A percentile compares a stretch with the other conserved stretches of the same genome.
Conservation (phyloP, 2,888 invertebrate species). For the Heliconius charithonia region DNA sequence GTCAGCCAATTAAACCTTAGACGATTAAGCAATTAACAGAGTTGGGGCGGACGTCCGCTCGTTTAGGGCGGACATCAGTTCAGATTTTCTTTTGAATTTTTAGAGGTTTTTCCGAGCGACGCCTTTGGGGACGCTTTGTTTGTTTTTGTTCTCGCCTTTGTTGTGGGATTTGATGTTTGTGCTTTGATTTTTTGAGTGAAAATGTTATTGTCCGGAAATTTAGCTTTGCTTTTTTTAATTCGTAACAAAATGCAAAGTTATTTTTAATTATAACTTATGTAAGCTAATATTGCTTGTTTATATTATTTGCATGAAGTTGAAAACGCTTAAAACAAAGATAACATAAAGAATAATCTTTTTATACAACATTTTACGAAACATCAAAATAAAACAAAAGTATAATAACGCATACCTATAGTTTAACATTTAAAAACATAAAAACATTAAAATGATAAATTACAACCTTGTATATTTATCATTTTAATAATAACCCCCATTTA, state of each 20-base stretch:
- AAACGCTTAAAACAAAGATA: too few species aligned
- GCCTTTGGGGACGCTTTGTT: slow-evolving; percentile 47
- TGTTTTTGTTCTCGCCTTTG: slow-evolving; percentile 44
- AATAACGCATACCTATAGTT: too few species aligned
- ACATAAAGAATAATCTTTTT: too few species aligned
- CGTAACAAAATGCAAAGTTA: too few species aligned
- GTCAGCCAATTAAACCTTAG: slow-evolving; percentile 75
- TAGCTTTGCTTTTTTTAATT: background rate
- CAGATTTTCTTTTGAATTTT: slow-evolving; percentile 68
- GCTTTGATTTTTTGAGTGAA: slow-evolving; percentile 35
- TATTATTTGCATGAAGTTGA: too few species aligned
- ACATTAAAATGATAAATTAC: background rate
- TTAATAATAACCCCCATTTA: slow-evolving; percentile 13
- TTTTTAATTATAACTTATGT: too few species aligned
- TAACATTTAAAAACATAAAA: too few species aligned
- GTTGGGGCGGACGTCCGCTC: slow-evolving; percentile 76
- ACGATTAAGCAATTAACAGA: slow-evolving; percentile 82
- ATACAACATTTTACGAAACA: too few species aligned
- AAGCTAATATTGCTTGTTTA: too few species aligned
- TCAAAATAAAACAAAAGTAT: too few species aligned
- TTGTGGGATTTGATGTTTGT: slow-evolving; percentile 41
- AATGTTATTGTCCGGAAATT: background rate
- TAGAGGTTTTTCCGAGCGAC: slow-evolving; percentile 50
- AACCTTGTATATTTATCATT: background rate
- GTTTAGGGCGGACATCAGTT: slow-evolving; percentile 63